These are phyloP conservation scores for Saccopteryx bilineata DNA, from an alignment of 2,113 vertebrate species.

Conservation along the genomic window DNA sequence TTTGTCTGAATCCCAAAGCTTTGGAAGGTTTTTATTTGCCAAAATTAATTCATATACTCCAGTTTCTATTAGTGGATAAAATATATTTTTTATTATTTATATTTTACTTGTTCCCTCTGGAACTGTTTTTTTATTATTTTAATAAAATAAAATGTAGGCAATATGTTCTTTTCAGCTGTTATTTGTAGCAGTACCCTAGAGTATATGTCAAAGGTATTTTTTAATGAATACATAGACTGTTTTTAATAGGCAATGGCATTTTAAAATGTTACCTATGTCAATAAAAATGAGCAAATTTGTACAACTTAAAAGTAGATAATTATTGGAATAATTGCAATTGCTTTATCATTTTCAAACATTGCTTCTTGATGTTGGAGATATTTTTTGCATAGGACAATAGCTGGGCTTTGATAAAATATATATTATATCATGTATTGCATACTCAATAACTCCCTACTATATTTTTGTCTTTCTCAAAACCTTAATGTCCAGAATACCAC, in stretches of 20 bases:
- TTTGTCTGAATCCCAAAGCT: neutral
- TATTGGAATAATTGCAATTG: neutral
- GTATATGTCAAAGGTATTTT: neutral
- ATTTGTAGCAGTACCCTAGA: neutral
- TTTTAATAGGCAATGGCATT: neutral
- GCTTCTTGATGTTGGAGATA: neutral
- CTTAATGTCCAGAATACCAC: neutral
- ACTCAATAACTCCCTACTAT: neutral
- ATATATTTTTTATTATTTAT: conserved; percentile 13
- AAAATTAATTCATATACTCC: neutral
- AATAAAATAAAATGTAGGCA: conserved; percentile 4
- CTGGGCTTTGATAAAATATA: neutral
- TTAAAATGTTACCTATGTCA: conserved; percentile 5
- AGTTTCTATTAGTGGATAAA: conserved; percentile 4
- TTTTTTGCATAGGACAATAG: neutral
- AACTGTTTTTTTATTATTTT: conserved; percentile 2
- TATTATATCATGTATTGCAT: neutral
- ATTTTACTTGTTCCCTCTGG: neutral
- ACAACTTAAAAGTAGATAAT: neutral
- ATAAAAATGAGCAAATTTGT: neutral
- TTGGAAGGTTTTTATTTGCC: neutral
- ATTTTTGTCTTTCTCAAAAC: conserved; percentile 33
- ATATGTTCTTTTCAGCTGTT: neutral
- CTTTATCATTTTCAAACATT: conserved; percentile 4
- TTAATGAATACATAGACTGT: neutral